These are phyloP conservation scores for Volucella inanis DNA, from an alignment of 2,888 invertebrate species.

Conservation along the genomic window DNA sequence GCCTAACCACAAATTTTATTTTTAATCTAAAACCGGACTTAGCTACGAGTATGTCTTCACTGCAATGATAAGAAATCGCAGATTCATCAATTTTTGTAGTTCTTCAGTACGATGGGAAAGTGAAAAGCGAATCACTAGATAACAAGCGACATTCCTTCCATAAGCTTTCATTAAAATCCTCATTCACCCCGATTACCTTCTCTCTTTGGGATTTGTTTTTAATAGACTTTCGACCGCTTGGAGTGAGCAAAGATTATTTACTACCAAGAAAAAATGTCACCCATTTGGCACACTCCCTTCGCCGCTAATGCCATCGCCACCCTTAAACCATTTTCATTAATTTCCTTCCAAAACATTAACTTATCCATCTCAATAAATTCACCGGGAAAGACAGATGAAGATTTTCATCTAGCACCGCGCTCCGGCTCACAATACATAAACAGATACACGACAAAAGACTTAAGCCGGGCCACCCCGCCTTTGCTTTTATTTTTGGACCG, in stretches of 20 bases:
- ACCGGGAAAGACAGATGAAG: constrained; percentile 73
- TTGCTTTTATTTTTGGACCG: constrained; percentile 58
- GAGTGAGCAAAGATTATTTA: constrained; percentile 54
- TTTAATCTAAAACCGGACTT: no score
- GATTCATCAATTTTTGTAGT: no score
- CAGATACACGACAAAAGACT: constrained; percentile 32
- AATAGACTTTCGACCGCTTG: constrained; percentile 34
- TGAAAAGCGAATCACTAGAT: no score
- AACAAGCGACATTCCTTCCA: no score
- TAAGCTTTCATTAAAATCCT: no score
- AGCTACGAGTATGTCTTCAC: no score
- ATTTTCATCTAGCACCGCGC: constrained; percentile 63
- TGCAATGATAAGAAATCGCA: no score
- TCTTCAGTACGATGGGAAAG: no score
- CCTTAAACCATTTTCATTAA: constrained; percentile 67
- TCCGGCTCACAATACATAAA: constrained; percentile 16
- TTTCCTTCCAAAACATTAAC: constrained; percentile 73
- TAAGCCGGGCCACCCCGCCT: constrained; percentile 26
- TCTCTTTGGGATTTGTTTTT: constrained; percentile 16
- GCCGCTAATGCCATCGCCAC: constrained; percentile 11
- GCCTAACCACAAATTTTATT: no score
- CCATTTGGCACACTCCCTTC: constrained; percentile 58
- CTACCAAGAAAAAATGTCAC: constrained; percentile 46
- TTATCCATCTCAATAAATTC: constrained; percentile 75
- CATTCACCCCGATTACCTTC: neutral